Conservation (phyloP, 1,140 invertebrate species). For the Fopius arisanus region DNA sequence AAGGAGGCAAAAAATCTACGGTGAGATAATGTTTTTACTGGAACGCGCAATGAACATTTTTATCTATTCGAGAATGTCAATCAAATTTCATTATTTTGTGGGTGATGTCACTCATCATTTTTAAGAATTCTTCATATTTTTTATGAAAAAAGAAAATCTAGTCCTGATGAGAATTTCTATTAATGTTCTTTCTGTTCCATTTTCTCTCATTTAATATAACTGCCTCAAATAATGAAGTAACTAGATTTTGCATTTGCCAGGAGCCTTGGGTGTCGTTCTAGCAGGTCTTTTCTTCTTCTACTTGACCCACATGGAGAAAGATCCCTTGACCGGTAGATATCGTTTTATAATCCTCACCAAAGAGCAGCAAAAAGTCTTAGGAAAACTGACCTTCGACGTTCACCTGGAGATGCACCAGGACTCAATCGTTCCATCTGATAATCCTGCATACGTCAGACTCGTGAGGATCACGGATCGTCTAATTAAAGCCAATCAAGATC, state of each 20-base stretch:
- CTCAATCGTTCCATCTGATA: constrained; percentile 51
- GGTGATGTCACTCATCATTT: too few species aligned
- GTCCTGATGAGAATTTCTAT: too few species aligned
- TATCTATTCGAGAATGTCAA: too few species aligned
- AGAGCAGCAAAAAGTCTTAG: constrained; percentile 62
- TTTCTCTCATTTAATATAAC: too few species aligned
- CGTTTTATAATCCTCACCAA: constrained; percentile 66
- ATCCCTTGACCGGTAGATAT: constrained; percentile 65
- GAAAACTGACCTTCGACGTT: constrained; percentile 43
- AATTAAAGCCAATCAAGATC: constrained; percentile 62
- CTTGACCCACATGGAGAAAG: constrained; percentile 61
- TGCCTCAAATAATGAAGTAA: background rate
- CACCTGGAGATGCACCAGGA: constrained; percentile 45
- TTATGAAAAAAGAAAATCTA: too few species aligned
- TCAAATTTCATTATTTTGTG: too few species aligned
- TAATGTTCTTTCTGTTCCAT: too few species aligned
- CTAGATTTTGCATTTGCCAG: constrained; percentile 33
- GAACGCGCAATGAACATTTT: too few species aligned
- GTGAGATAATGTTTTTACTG: constrained; percentile 29
- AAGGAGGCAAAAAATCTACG: constrained; percentile 40
- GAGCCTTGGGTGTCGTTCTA: constrained; percentile 39
- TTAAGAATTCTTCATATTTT: too few species aligned
- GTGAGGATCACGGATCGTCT: constrained; percentile 54
- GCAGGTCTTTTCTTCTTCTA: constrained; percentile 56
- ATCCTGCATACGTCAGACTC: constrained; percentile 52